Percentiles rank a stretch among this genome's conserved stretches.
phyloP scores from a whole-genome alignment of 2,797 vertebrate genomes.

The Sternotherus odoratus region DNA sequence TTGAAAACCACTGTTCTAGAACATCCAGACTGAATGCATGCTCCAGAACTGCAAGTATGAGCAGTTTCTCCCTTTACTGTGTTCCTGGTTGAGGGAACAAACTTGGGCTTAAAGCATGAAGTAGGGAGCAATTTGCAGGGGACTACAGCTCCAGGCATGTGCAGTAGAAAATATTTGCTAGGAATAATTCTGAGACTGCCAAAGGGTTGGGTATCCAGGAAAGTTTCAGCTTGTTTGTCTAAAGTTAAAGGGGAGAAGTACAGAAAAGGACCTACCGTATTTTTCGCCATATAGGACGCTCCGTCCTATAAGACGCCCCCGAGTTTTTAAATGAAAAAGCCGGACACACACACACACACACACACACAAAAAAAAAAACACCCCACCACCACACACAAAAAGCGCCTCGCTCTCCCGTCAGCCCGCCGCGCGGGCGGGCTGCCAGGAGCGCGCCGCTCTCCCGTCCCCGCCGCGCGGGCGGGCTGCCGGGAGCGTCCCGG shows the following conservation, averaged over 20 bases:
- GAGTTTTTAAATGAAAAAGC: too few relatives aligned
- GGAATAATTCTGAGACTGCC: not conserved
- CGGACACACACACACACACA: too few relatives aligned
- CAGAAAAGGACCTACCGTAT: not conserved
- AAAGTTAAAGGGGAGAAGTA: not conserved
- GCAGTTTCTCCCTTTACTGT: not conserved
- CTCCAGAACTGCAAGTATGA: not conserved
- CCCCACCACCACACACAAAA: too few relatives aligned
- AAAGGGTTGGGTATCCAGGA: rapidly evolving
- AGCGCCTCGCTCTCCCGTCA: too few relatives aligned
- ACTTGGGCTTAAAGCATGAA: not conserved
- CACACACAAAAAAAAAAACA: too few relatives aligned
- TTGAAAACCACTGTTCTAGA: too few relatives aligned
- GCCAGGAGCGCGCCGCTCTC: too few relatives aligned
- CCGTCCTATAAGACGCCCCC: too few relatives aligned
- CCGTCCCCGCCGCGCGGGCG: too few relatives aligned
- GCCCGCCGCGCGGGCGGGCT: too few relatives aligned
- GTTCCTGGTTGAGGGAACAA: not conserved
- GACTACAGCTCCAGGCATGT: not conserved
- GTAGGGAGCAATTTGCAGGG: not conserved
- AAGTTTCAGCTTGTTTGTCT: not conserved
- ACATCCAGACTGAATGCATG: not conserved
- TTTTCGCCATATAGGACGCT: too few relatives aligned
- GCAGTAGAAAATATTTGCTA: not conserved
- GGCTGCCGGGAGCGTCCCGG: too few relatives aligned